These are phyloP conservation scores for Coracias cyanogaster DNA, from an alignment of 2,797 vertebrate genomes.

Conservation along the genomic window DNA sequence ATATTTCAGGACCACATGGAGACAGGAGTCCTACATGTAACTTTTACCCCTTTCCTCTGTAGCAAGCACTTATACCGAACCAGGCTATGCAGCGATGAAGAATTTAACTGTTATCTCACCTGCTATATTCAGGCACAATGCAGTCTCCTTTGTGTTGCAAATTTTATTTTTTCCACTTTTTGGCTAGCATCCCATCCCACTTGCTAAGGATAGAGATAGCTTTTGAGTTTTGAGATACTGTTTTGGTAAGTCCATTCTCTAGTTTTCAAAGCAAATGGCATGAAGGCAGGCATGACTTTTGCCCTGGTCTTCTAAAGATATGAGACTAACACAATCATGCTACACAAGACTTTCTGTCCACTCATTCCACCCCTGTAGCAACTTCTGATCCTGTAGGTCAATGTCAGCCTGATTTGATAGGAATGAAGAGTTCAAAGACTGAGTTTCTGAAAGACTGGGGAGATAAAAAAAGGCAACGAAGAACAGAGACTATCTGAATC, in stretches of 20 bases:
- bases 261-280: not conserved
- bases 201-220: not conserved
- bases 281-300: not conserved
- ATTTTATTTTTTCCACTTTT: not conserved
- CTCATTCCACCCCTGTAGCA: not conserved
- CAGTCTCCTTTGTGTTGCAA: not conserved
- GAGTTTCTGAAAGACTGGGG: not conserved
- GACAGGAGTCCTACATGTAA: not conserved
- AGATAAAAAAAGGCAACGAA: not conserved
- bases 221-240: not conserved
- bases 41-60: not conserved
- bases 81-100: not conserved
- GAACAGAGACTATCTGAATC: not conserved
- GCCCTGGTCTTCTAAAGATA: not conserved
- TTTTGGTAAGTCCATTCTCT: not conserved
- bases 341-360: not conserved
- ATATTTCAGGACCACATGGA: not conserved
- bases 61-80: not conserved
- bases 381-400: not conserved
- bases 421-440: conserved; percentile 7
- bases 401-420: not conserved
- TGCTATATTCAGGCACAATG: not conserved
- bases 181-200: not conserved
- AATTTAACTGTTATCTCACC: not conserved
- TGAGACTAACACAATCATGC: not conserved